A percentile compares a stretch with the other conserved stretches of the same genome.
These are phyloP conservation scores for Stomorhina lunata DNA, from an alignment of 2,888 invertebrate species.

Conservation along the genomic window DNA sequence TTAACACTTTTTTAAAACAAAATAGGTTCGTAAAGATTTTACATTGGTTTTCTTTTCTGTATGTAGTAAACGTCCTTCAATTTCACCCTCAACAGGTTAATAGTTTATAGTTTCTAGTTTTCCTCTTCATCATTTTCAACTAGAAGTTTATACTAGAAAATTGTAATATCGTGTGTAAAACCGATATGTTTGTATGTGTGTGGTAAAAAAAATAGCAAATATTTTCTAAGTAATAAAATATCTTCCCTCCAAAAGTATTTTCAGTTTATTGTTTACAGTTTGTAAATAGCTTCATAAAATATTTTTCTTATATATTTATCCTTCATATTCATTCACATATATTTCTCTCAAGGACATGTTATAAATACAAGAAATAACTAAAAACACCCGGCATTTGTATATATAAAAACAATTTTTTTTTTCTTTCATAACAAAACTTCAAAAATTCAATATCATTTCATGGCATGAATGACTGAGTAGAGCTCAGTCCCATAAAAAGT, in stretches of 20 bases:
- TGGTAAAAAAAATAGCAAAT: conserved; percentile 15
- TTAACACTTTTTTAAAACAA: background rate
- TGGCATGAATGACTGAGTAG: background rate
- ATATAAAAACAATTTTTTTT: background rate
- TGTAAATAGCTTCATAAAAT: conserved; percentile 43
- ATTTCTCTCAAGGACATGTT: background rate
- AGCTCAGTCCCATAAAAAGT: background rate
- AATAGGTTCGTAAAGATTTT: too few relatives aligned
- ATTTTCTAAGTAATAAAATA: too few relatives aligned
- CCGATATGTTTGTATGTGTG: conserved; percentile 28
- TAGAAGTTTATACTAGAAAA: conserved; percentile 2
- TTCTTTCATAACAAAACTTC: background rate
- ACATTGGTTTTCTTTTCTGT: too few relatives aligned
- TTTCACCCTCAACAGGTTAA: conserved; percentile 20
- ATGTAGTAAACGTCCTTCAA: too few relatives aligned
- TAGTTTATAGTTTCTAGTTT: background rate
- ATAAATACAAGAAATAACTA: conserved; percentile 13
- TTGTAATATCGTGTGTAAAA: conserved; percentile 36
- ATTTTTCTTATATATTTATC: background rate
- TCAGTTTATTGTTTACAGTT: conserved; percentile 51
- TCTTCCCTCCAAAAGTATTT: conserved; percentile 1
- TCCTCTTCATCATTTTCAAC: background rate
- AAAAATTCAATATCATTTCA: background rate
- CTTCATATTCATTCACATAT: background rate
- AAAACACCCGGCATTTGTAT: background rate